These are phyloP conservation scores for Lucilia cuprina DNA, from an alignment of 1,140 invertebrate genomes.

Conservation along the genomic window DNA sequence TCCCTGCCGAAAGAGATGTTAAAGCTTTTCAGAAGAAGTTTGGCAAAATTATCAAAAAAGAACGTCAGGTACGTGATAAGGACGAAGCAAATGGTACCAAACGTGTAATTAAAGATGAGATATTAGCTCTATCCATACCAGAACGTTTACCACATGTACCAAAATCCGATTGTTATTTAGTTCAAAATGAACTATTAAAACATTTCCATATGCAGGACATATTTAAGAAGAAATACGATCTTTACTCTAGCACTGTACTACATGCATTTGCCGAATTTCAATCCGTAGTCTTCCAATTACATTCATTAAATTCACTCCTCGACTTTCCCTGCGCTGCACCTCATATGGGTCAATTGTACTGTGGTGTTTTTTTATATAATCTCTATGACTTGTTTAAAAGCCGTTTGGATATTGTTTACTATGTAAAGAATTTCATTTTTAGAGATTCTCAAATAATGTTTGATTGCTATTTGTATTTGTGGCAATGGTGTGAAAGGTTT, in stretches of 20 bases:
- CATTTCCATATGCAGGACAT: constrained; percentile 71
- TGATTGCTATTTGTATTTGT: constrained; percentile 58
- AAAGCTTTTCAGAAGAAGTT: constrained; percentile 62
- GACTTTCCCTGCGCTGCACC: constrained; percentile 66
- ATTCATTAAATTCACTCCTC: constrained; percentile 73
- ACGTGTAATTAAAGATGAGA: constrained; percentile 44
- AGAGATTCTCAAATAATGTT: constrained; percentile 65
- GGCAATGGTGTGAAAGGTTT: constrained; percentile 50
- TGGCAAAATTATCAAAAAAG: constrained; percentile 51
- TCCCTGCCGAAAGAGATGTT: constrained; percentile 64
- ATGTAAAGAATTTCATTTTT: constrained; percentile 64
- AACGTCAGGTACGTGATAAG: constrained; percentile 48
- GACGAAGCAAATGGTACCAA: constrained; percentile 46
- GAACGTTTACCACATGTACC: constrained; percentile 64
- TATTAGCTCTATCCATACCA: constrained; percentile 50
- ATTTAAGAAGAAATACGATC: constrained; percentile 67
- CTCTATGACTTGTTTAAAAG: constrained; percentile 68
- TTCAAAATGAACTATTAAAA: constrained; percentile 68
- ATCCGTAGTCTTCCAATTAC: constrained; percentile 69
- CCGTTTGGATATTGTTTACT: constrained; percentile 64
- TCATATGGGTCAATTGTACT: constrained; percentile 68
- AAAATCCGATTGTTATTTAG: constrained; percentile 68
- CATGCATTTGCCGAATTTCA: constrained; percentile 79
- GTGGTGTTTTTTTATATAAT: constrained; percentile 80
- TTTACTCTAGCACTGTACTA: constrained; percentile 68